Conservation (phyloP, 2,113 vertebrate genomes). For the Lycaon pictus region DNA sequence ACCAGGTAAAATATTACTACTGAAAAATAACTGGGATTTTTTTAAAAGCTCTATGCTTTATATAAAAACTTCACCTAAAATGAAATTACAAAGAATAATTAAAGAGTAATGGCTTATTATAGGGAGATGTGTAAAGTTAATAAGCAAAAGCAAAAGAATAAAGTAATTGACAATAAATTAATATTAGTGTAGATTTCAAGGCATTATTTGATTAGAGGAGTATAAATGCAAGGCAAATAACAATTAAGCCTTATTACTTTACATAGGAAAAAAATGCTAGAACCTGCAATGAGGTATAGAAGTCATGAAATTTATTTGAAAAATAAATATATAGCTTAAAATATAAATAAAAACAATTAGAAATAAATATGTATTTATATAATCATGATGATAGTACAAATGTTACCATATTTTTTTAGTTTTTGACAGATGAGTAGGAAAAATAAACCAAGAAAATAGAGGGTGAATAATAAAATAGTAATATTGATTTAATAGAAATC, state of each 20-base stretch:
- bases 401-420: not conserved
- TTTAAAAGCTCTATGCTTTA: not conserved
- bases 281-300: not conserved
- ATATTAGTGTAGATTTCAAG: slow-evolving; percentile 28
- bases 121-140: not conserved
- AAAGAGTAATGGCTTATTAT: not conserved
- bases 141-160: slow-evolving; percentile 28
- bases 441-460: slow-evolving; percentile 21
- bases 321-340: not conserved
- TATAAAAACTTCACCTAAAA: slow-evolving; percentile 12
- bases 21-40: not conserved
- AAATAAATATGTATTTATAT: slow-evolving; percentile 4
- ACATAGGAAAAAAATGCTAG: not conserved
- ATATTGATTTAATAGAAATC: slow-evolving; percentile 4
- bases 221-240: slow-evolving; percentile 6
- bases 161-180: not conserved
- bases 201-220: slow-evolving; percentile 23
- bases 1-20: not conserved
- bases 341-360: slow-evolving; percentile 14
- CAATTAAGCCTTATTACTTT: not conserved
- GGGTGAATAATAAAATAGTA: not conserved
- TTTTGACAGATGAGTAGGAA: slow-evolving; percentile 15
- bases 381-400: not conserved
- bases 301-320: slow-evolving; percentile 24
- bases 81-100: not conserved